Conservation (phyloP, 2,113 vertebrate species). For the Euleptes europaea region DNA sequence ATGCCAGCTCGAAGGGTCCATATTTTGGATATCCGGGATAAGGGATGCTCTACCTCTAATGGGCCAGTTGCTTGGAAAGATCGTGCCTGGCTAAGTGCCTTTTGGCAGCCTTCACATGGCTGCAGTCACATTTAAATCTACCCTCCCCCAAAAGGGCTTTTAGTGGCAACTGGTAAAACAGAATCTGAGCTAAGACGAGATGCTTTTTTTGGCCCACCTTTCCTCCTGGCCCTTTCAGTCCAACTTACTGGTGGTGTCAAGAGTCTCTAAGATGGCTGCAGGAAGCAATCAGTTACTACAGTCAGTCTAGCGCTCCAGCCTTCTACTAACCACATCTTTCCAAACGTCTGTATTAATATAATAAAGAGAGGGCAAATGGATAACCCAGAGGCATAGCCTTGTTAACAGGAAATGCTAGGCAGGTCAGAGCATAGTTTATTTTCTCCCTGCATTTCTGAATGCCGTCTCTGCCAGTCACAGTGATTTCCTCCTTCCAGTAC, state of each 20-base stretch:
- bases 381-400: background rate
- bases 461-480: background rate
- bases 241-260: conserved; percentile 27
- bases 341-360: background rate
- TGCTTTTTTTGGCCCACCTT: background rate
- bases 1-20: too few species aligned
- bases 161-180: background rate
- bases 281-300: conserved; percentile 20
- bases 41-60: too few species aligned
- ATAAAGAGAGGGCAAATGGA: background rate
- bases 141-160: background rate
- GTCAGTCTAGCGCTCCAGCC: background rate
- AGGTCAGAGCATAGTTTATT: background rate
- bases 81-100: background rate
- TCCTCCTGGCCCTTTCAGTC: background rate
- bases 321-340: background rate
- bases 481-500: background rate
- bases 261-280: background rate
- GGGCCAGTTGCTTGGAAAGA: background rate
- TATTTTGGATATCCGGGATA: too few species aligned
- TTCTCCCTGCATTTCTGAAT: background rate
- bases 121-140: background rate
- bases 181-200: background rate
- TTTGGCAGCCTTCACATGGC: background rate
- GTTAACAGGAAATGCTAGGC: background rate